Evolutionary conservation across 2,888 invertebrate genomes (phyloP), one percentile per base, ranked within the genome.

Genomic region (Cheilosia scutellata): DNA sequence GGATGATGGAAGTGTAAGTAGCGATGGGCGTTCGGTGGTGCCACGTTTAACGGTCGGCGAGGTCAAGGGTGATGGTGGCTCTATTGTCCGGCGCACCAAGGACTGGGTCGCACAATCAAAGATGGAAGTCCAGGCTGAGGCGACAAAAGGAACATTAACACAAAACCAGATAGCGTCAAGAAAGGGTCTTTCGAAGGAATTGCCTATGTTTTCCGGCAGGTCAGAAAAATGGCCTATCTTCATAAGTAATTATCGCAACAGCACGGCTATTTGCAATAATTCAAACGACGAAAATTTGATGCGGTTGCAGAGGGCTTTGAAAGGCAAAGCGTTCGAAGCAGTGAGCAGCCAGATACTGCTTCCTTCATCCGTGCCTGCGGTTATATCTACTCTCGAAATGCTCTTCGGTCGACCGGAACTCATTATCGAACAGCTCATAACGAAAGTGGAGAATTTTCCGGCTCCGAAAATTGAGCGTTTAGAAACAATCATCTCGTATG

Each of bases 311-410:
- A 49, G 29, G 9, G 57, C 20, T 5, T 49, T 57, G 4, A 58
- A 47, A 40, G 72, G 72, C 40, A 71, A 47, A 6, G 60, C 72
- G 4, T 62, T 82, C 51, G 82, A 76, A 63, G 49, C 70, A 20
- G 70, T 82, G 2, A 51, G 78, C 6, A 82, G 63, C 29, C 63
- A 76, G 58, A 44, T 82, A 7, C 42, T 72, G 31, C 53, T 74
- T 37, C 80, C 80, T 5, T 42, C 62, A 49, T 65, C 66, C 3
- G 77, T 83, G 0, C 77, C 87, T 9, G 55, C 68, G 20, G 53
- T 82, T 25, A 77, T 82, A 40, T 71, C 65, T 16, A 84, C 80
- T 6, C 66, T 87, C 31, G 65, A 62, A 55, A 80, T 82, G 80
- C 27, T 80, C 6, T 87, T 87, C 42, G 87, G 77, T 27, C 44